A percentile compares a stretch with the other conserved stretches of the same genome.
Evolutionary conservation across 1,140 invertebrate species (phyloP).

Genomic region (Diuraphis noxia): DNA sequence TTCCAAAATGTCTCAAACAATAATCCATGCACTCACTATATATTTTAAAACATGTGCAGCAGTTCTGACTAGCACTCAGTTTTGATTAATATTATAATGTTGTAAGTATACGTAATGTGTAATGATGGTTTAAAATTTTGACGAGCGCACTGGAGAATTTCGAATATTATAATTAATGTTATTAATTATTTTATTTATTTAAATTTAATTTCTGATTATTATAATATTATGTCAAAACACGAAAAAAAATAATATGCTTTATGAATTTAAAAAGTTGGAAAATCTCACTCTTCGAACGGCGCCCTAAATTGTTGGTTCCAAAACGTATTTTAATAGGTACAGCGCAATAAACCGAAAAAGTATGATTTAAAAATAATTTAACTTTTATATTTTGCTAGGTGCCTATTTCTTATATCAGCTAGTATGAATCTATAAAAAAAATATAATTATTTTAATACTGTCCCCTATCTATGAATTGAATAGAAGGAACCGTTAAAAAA

Average conservation of each 20-base stretch:
- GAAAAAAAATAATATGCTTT: neutral
- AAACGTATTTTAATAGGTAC: no score
- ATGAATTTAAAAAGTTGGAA: neutral
- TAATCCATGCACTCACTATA: neutral
- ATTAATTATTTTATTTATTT: neutral
- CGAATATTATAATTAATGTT: neutral
- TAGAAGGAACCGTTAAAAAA: no score
- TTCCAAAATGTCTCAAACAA: neutral
- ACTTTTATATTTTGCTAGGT: no score
- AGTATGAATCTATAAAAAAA: no score
- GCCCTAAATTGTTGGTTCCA: no score
- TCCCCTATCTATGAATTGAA: no score
- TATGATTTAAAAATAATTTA: no score
- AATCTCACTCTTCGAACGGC: no score
- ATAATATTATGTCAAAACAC: neutral
- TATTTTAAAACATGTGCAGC: neutral
- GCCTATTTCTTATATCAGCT: no score
- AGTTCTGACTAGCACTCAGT: neutral
- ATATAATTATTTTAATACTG: no score
- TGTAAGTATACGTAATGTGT: no score
- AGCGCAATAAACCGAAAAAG: no score
- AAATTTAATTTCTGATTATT: neutral
- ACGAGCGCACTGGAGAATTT: neutral
- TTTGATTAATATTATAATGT: neutral
- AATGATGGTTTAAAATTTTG: neutral